Evolutionary conservation across 1,140 invertebrate species (phyloP).

Genomic region (Probaryconus sp.): DNA sequence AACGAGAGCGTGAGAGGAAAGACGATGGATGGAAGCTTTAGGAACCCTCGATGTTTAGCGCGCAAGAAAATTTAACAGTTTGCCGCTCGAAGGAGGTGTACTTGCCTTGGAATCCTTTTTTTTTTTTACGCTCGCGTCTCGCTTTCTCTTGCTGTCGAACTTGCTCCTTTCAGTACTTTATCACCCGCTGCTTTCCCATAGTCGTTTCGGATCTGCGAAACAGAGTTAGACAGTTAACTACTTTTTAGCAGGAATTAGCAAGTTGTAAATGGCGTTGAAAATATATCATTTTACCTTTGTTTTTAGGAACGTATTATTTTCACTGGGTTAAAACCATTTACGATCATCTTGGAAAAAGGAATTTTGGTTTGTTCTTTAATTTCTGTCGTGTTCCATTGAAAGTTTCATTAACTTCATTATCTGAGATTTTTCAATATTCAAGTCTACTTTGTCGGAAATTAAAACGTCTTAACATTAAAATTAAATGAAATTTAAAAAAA

Average conservation of each 20-base stretch:
- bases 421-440: too few species aligned
- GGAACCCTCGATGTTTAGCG: constrained; percentile 38
- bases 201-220: constrained; percentile 37
- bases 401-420: too few species aligned
- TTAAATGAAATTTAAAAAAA: too few species aligned
- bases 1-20: constrained; percentile 30
- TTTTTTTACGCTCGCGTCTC: constrained; percentile 38
- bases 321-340: constrained; percentile 31
- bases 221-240: constrained; percentile 61
- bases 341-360: constrained; percentile 40
- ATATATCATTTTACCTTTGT: constrained; percentile 57
- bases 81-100: not conserved
- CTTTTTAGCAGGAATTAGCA: constrained; percentile 65
- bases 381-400: too few species aligned
- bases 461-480: too few species aligned
- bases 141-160: constrained; percentile 47
- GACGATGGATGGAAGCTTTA: constrained; percentile 38
- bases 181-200: constrained; percentile 65
- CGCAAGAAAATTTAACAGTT: constrained; percentile 60
- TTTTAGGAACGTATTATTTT: constrained; percentile 40
- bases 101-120: constrained; percentile 35
- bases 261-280: constrained; percentile 56
- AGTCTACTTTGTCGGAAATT: too few species aligned
- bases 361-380: too few species aligned
- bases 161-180: constrained; percentile 56